Evolutionary conservation across 2,888 invertebrate species (phyloP).

Genomic region (Ormyrus pomaceus): DNA sequence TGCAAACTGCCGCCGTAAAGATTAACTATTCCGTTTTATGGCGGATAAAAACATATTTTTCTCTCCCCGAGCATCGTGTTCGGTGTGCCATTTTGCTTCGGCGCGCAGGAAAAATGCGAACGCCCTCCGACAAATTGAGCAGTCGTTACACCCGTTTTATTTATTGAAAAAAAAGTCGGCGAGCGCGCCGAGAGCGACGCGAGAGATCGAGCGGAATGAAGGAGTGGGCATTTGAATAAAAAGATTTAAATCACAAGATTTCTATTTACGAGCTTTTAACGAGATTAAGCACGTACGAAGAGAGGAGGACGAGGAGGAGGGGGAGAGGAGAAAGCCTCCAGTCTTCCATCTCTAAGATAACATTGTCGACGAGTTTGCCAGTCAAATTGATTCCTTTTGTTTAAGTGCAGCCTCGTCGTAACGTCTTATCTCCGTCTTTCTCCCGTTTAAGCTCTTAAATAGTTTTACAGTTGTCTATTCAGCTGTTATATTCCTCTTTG

Average conservation of each 20-base stretch:
- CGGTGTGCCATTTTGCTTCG: too few relatives aligned
- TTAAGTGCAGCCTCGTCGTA: constrained; percentile 15
- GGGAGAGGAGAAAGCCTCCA: background rate
- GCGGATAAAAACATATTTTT: too few relatives aligned
- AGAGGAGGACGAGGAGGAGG: background rate
- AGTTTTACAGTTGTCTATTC: too few relatives aligned
- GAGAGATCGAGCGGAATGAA: background rate
- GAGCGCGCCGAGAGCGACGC: too few relatives aligned
- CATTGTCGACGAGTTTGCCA: constrained; percentile 35
- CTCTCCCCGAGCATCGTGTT: too few relatives aligned
- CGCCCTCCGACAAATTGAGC: too few relatives aligned
- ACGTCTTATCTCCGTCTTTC: constrained; percentile 15
- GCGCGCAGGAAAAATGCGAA: too few relatives aligned
- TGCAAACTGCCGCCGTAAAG: too few relatives aligned
- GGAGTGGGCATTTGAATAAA: constrained; percentile 15
- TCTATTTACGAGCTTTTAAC: constrained; percentile 50
- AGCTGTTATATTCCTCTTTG: too few relatives aligned
- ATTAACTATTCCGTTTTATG: too few relatives aligned
- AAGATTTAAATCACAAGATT: constrained; percentile 34
- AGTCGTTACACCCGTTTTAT: too few relatives aligned
- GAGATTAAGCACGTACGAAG: constrained; percentile 47
- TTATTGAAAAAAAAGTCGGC: too few relatives aligned
- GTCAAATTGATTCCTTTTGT: constrained; percentile 48
- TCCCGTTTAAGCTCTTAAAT: background rate
- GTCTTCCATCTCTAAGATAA: constrained; percentile 9